Conservation (phyloP, 2,797 vertebrate genomes). For the Notolepis coatsorum region DNA sequence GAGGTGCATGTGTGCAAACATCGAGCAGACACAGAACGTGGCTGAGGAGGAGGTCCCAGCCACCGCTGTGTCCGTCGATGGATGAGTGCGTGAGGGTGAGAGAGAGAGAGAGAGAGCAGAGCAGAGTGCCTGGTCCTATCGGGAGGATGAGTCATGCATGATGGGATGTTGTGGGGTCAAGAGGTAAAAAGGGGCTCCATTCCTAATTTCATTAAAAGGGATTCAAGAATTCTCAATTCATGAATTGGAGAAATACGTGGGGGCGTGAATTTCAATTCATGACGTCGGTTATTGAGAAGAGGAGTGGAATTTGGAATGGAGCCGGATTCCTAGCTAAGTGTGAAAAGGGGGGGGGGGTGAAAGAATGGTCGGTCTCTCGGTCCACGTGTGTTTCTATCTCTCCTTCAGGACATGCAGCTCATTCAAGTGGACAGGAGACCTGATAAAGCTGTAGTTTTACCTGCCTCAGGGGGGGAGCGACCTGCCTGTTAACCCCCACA, state of each 20-base stretch:
- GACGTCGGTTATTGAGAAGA: not conserved
- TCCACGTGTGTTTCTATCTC: constrained; percentile 49
- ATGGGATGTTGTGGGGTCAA: constrained; percentile 43
- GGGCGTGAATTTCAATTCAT: constrained; percentile 5
- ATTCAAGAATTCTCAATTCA: too few relatives aligned
- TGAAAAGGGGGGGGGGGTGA: constrained; percentile 21
- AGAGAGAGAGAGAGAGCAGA: constrained; percentile 18
- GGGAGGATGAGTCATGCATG: constrained; percentile 68
- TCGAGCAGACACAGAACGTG: constrained; percentile 1
- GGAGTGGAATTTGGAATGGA: constrained; percentile 43
- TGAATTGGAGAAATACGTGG: not conserved
- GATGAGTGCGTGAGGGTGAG: constrained; percentile 31
- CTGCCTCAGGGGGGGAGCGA: constrained; percentile 66
- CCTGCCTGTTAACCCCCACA: constrained; percentile 74
- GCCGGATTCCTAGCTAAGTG: constrained; percentile 37
- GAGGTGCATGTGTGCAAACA: constrained; percentile 54
- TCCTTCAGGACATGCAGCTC: constrained; percentile 73
- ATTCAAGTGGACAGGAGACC: constrained; percentile 47
- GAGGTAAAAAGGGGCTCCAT: constrained; percentile 31
- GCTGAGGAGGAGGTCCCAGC: constrained; percentile 26
- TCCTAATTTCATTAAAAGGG: constrained; percentile 52
- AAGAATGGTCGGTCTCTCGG: constrained; percentile 41
- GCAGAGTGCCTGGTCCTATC: constrained; percentile 32
- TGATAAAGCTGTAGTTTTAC: constrained; percentile 73
- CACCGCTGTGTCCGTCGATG: constrained; percentile 34